Percentiles rank a stretch among this genome's conserved stretches.
Evolutionary conservation across 2,888 invertebrate species (phyloP).

Genomic region (Tachina grossa): DNA sequence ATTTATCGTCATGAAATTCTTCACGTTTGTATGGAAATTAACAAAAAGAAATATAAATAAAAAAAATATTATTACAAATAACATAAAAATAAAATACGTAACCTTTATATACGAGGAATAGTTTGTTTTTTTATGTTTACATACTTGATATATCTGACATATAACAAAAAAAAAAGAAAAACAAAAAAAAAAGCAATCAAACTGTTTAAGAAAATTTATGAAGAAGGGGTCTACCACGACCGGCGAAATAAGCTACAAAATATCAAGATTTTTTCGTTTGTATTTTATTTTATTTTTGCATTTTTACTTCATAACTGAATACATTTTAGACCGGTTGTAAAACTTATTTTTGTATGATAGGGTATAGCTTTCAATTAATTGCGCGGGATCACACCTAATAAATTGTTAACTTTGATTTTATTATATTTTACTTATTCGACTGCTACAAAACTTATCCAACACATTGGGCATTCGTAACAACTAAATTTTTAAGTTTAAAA

Average conservation of each 20-base stretch:
- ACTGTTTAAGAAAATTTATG: neutral
- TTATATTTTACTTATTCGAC: no score
- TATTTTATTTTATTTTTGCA: no score
- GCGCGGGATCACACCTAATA: no score
- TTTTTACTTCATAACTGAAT: no score
- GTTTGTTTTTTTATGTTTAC: conserved; percentile 11
- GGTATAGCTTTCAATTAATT: no score
- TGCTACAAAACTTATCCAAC: no score
- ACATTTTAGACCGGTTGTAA: no score
- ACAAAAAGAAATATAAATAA: conserved; percentile 5
- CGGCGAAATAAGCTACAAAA: neutral
- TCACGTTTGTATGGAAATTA: conserved; percentile 48
- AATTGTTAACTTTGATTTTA: no score
- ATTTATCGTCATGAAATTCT: conserved; percentile 50
- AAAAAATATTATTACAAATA: conserved; percentile 19
- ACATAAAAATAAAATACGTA: conserved; percentile 39
- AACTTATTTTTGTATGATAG: no score
- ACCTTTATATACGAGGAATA: conserved; percentile 42
- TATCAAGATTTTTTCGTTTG: no score
- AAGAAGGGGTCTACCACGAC: neutral
- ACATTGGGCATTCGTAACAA: no score
- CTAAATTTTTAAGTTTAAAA: no score
- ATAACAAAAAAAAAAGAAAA: neutral
- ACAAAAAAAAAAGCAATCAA: neutral
- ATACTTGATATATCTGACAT: conserved; percentile 28